Percentiles rank a stretch among this genome's conserved stretches.
Conservation (phyloP, 2,888 invertebrate species). For the Patella caerulea region DNA sequence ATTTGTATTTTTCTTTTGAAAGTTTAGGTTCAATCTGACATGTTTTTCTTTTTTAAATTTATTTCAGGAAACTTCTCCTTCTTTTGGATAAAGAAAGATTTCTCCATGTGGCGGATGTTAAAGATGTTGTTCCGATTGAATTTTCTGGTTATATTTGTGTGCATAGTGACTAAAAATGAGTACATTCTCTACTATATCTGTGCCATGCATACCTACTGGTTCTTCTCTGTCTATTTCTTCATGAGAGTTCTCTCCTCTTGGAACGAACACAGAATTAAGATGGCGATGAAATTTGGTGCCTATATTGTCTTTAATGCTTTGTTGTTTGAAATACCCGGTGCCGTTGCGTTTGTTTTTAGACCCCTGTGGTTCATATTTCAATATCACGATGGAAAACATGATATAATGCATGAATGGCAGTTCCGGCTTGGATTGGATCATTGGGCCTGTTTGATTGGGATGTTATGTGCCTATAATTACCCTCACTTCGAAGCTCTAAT, state of each 20-base stretch:
- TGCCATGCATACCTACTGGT: slow-evolving; percentile 67
- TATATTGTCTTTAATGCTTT: slow-evolving; percentile 49
- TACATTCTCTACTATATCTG: slow-evolving; percentile 66
- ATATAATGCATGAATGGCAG: slow-evolving; percentile 56
- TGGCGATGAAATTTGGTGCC: slow-evolving; percentile 52
- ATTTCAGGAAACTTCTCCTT: slow-evolving; percentile 63
- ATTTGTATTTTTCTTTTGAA: no score
- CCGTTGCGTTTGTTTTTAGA: slow-evolving; percentile 43
- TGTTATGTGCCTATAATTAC: slow-evolving; percentile 64
- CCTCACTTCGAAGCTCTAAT: slow-evolving; percentile 56
- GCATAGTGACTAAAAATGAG: slow-evolving; percentile 52
- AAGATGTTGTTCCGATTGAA: slow-evolving; percentile 65
- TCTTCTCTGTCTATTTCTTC: slow-evolving; percentile 55
- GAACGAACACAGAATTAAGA: slow-evolving; percentile 50
- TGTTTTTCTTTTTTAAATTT: not conserved
- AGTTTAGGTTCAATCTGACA: no score
- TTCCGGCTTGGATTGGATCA: slow-evolving; percentile 59
- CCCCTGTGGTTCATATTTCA: slow-evolving; percentile 51
- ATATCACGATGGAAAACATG: slow-evolving; percentile 39
- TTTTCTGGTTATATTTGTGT: slow-evolving; percentile 56
- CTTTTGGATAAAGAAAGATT: slow-evolving; percentile 61
- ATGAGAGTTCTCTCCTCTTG: slow-evolving; percentile 51
- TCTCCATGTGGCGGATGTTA: slow-evolving; percentile 52
- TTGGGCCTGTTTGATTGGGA: slow-evolving; percentile 59
- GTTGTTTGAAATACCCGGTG: slow-evolving; percentile 55